These are phyloP conservation scores for Tauraco hartlaubi DNA, from an alignment of 2,797 vertebrate genomes.

Conservation along the genomic window DNA sequence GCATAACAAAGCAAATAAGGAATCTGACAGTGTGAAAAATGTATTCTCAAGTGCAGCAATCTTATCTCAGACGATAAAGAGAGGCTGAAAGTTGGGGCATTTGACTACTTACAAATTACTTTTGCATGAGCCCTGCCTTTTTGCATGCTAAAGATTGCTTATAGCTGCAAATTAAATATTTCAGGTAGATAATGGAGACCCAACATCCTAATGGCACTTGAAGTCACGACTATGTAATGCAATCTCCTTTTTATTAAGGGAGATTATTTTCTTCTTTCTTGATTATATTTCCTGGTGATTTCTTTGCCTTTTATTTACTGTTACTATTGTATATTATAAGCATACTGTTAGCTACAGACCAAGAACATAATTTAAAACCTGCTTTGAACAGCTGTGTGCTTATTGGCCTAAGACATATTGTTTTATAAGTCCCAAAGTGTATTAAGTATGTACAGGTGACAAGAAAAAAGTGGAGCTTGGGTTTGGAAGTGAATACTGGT, in stretches of 20 bases:
- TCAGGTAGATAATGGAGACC: background rate
- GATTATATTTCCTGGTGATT: background rate
- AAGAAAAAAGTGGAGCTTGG: background rate
- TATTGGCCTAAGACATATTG: background rate
- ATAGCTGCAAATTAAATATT: constrained; percentile 37
- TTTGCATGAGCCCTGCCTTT: background rate
- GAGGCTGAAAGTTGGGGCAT: background rate
- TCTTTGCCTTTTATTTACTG: constrained; percentile 30
- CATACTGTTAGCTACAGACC: background rate
- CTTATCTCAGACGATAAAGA: background rate
- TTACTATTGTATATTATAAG: background rate
- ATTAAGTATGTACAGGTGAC: background rate
- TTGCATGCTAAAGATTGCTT: background rate
- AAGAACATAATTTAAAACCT: background rate
- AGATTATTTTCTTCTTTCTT: constrained; percentile 2
- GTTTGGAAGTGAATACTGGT: background rate
- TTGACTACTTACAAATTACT: background rate
- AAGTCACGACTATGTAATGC: background rate
- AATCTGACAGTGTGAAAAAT: background rate
- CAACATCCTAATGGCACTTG: background rate
- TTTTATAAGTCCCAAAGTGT: background rate
- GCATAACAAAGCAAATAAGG: background rate
- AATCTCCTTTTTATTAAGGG: constrained; percentile 5
- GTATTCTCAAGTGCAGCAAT: background rate
- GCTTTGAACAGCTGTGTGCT: background rate